A percentile compares a stretch with the other conserved stretches of the same genome.
phyloP scores from a whole-genome alignment of 2,888 invertebrate species.

The Idaea dimidiata region DNA sequence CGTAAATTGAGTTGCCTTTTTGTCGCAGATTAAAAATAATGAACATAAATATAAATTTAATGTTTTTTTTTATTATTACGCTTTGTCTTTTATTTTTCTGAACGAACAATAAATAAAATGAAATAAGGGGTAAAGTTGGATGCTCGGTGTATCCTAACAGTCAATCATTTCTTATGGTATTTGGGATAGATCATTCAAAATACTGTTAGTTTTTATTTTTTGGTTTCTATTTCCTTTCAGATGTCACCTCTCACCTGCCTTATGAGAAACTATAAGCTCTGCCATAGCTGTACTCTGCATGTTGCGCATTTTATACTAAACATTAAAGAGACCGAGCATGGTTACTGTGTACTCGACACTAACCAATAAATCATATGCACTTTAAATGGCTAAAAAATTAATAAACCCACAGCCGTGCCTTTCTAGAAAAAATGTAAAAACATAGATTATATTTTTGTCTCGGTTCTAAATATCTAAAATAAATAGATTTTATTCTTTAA shows the following conservation, averaged over 20 bases:
- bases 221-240: constrained; percentile 86
- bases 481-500: constrained; percentile 32
- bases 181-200: neutral
- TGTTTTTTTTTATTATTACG: no score
- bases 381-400: neutral
- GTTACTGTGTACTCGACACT: constrained; percentile 36
- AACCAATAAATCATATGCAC: constrained; percentile 28
- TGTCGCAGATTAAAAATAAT: no score
- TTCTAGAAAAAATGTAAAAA: constrained; percentile 15
- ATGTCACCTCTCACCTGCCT: constrained; percentile 94
- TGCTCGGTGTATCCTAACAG: neutral
- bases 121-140: neutral
- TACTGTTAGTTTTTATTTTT: constrained; percentile 42
- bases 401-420: constrained; percentile 17
- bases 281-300: constrained; percentile 78
- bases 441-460: constrained; percentile 31
- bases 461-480: no score
- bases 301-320: constrained; percentile 64
- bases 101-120: neutral
- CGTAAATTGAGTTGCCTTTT: no score
- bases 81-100: no score
- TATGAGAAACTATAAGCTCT: constrained; percentile 93
- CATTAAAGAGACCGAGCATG: constrained; percentile 49
- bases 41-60: no score
- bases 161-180: neutral